These are phyloP conservation scores for Ariolimax columbianus DNA, from an alignment of 2,888 invertebrate species.

Conservation along the genomic window DNA sequence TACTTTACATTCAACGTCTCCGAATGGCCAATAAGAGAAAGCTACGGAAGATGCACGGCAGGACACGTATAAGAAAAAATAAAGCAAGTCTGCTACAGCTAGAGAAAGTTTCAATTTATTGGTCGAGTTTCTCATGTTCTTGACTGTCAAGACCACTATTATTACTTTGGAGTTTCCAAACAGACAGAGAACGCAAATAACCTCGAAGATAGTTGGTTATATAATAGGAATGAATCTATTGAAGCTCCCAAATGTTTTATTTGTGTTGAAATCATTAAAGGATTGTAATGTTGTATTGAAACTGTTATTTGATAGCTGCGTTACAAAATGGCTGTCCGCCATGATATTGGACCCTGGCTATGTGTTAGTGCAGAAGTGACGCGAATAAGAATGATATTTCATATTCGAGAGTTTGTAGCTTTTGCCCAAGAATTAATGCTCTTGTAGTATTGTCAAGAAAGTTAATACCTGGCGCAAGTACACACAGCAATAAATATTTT, in stretches of 20 bases:
- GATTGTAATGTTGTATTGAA: background rate
- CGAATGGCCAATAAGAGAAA: slow-evolving; percentile 92
- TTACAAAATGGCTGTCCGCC: slow-evolving; percentile 21
- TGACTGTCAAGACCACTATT: slow-evolving; percentile 90
- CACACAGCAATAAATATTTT: background rate
- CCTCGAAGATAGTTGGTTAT: slow-evolving; percentile 85
- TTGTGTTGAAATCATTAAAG: background rate
- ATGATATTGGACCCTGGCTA: background rate
- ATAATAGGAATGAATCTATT: slow-evolving; percentile 67
- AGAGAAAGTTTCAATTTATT: slow-evolving; percentile 93
- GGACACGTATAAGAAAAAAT: slow-evolving; percentile 95
- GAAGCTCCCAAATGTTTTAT: background rate
- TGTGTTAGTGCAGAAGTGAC: background rate
- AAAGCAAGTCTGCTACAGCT: slow-evolving; percentile 92
- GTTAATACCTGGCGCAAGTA: no score
- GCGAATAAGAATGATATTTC: no score
- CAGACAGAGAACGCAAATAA: slow-evolving; percentile 90
- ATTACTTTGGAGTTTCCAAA: slow-evolving; percentile 93
- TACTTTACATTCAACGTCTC: slow-evolving; percentile 92
- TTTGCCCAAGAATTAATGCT: background rate
- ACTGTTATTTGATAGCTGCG: background rate
- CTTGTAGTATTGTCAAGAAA: background rate
- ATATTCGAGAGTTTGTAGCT: background rate
- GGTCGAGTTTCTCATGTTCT: slow-evolving; percentile 94
- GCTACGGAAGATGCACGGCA: slow-evolving; percentile 96